Evolutionary conservation across 2,113 vertebrate genomes (phyloP).

Genomic region (Hippopotamus amphibius): DNA sequence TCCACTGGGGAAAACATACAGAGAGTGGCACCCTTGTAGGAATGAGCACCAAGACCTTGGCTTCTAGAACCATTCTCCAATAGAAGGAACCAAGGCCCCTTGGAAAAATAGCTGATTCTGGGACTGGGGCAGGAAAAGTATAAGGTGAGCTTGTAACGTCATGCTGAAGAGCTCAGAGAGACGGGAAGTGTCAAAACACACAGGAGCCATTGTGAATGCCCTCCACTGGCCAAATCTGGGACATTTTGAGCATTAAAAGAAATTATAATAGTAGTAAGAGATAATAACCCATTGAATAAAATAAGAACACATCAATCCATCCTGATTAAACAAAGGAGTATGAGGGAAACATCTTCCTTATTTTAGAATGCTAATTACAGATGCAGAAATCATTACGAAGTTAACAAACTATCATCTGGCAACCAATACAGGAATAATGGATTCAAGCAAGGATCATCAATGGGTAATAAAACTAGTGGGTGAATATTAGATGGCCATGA

Average conservation of each 20-base stretch:
- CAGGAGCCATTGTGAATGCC: not conserved
- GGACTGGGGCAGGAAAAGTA: not conserved
- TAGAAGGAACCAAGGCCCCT: not conserved
- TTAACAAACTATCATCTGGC: not conserved
- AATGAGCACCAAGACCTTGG: not conserved
- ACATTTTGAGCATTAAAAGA: not conserved
- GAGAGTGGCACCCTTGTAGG: not conserved
- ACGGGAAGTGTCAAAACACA: not conserved
- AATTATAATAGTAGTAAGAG: not conserved
- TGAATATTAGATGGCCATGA: not conserved
- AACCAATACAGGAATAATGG: not conserved
- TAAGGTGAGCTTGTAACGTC: not conserved
- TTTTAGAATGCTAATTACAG: not conserved
- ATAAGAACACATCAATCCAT: not conserved
- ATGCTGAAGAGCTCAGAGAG: not conserved
- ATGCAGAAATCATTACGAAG: not conserved
- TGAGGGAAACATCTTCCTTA: not conserved
- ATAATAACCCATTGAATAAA: not conserved
- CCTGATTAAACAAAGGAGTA: not conserved
- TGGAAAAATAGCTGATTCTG: conserved; percentile 18
- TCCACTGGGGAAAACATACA: not conserved
- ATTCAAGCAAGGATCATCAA: not conserved
- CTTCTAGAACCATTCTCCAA: not conserved
- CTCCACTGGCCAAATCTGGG: not conserved
- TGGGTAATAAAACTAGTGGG: not conserved